Evolutionary conservation across 2,888 invertebrate species (phyloP).

Genomic region (Lutraria lutraria): DNA sequence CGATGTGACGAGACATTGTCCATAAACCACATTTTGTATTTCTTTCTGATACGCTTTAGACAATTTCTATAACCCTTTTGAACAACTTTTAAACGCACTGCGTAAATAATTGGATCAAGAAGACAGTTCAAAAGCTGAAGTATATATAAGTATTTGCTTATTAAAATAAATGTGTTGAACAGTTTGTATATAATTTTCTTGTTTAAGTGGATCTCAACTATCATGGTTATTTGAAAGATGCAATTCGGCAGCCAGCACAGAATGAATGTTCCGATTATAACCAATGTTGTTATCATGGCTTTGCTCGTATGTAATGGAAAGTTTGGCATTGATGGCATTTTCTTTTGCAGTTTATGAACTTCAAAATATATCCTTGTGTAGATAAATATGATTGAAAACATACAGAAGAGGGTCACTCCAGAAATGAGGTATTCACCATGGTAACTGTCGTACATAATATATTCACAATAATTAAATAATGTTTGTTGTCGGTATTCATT

Average conservation of each 20-base stretch:
- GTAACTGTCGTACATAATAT: slow-evolving; percentile 75
- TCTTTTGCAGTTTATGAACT: slow-evolving; percentile 67
- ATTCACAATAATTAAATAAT: slow-evolving; percentile 80
- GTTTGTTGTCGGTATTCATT: slow-evolving; percentile 43
- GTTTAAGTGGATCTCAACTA: slow-evolving; percentile 71
- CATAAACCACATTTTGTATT: background rate
- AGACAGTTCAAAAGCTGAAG: slow-evolving; percentile 76
- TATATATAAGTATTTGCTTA: slow-evolving; percentile 77
- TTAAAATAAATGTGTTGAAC: slow-evolving; percentile 64
- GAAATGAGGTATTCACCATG: slow-evolving; percentile 80
- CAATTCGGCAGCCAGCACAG: slow-evolving; percentile 82
- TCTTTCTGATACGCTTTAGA: slow-evolving; percentile 8
- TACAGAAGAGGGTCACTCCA: slow-evolving; percentile 74
- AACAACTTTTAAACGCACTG: slow-evolving; percentile 76
- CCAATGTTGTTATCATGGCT: slow-evolving; percentile 79
- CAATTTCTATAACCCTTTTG: slow-evolving; percentile 72
- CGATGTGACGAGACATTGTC: slow-evolving; percentile 1
- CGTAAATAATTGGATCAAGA: slow-evolving; percentile 80
- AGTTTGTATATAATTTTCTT: slow-evolving; percentile 61
- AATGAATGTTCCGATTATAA: slow-evolving; percentile 80
- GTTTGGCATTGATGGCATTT: slow-evolving; percentile 58
- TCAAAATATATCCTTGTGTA: slow-evolving; percentile 79
- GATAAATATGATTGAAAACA: slow-evolving; percentile 76
- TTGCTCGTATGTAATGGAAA: slow-evolving; percentile 76
- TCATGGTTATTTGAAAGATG: slow-evolving; percentile 75